Evolutionary conservation across 2,888 invertebrate genomes (phyloP), one percentile per base, ranked within the genome.

Genomic region (Andrena hattorfiana): DNA sequence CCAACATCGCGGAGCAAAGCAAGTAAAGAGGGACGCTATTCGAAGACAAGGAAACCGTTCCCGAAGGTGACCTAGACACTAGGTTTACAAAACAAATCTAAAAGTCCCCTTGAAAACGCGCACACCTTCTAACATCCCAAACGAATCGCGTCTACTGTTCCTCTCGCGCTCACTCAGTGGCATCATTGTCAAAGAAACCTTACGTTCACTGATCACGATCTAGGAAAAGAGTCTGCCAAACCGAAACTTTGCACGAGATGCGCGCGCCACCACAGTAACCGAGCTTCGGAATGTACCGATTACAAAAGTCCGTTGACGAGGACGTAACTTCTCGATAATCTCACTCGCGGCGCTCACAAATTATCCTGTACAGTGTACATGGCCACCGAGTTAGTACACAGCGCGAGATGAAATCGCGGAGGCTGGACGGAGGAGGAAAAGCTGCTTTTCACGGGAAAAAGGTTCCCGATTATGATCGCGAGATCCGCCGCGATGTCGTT

Each of bases 81-180:
- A 63, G 23, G 64, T 59, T 77, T 70, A 48, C 77, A 48, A 30
- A n/a, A 49, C 64, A 16, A 70, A 51, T 59, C 59, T 64, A 35
- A 49, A 49, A 26, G n/a, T 79, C 48, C 64, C 23, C 76, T 60
- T 42, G 13, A 28, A 20, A 32, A 49, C 68, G 4, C 62, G 54
- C 20, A 32, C 54, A 16, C 62, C n/a, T 28, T 35, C 59, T 2
- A 42, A 8, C 28, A 51, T 16, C 28, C 26, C 28, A 10, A 42
- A 26, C n/a, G 2, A 70, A 35, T 8, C 59, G 16, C n/a, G n/a
- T 8, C 56, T 26, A 49, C 23, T 35, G 20, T 68, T 20, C 2
- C 26, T 48, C 48, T 28, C 32, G 20, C 28, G 26, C 10, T 35
- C 20, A 56, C 63, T 54, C 13, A 16, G 2, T 26, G n/a, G 42